Evolutionary conservation across 2,113 vertebrate species (phyloP).

Genomic region (Caloenas nicobarica): DNA sequence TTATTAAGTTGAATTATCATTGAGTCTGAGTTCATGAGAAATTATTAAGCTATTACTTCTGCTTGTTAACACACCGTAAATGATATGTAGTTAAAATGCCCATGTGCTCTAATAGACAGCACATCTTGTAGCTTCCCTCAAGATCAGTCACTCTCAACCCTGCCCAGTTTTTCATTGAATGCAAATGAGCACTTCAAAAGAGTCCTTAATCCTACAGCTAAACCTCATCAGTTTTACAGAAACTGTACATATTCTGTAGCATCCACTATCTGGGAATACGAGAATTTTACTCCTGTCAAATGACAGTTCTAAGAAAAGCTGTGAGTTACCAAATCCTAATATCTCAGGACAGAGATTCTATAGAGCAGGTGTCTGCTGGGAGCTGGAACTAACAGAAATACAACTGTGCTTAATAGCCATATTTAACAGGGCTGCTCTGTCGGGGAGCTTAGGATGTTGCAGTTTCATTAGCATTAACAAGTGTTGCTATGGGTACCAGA

Average conservation of each 20-base stretch:
- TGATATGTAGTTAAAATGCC: conserved; percentile 34
- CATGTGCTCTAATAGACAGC: not conserved
- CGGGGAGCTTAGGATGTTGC: conserved; percentile 73
- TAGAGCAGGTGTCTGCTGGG: conserved; percentile 58
- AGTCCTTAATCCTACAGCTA: conserved; percentile 34
- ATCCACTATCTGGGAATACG: not conserved
- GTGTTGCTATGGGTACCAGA: conserved; percentile 81
- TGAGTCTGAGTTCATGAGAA: conserved; percentile 14
- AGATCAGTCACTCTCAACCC: conserved; percentile 39
- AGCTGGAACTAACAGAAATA: conserved; percentile 69
- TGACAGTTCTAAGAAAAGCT: conserved; percentile 50
- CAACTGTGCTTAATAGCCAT: conserved; percentile 71
- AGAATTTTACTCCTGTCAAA: conserved; percentile 16
- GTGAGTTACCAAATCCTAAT: conserved; percentile 34
- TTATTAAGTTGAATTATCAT: conserved; percentile 17
- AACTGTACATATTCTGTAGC: not conserved
- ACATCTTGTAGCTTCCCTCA: not conserved
- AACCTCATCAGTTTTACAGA: conserved; percentile 41
- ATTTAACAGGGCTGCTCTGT: conserved; percentile 76
- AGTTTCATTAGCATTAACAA: conserved; percentile 80
- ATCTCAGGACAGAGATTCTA: conserved; percentile 41
- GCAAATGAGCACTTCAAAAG: conserved; percentile 60
- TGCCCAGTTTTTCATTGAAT: conserved; percentile 40
- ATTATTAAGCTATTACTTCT: conserved; percentile 46
- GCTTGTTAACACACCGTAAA: conserved; percentile 39